Percentiles rank a stretch among this genome's conserved stretches.
These are phyloP conservation scores for Dermochelys coriacea DNA, from an alignment of 2,797 vertebrate genomes.

Conservation along the genomic window DNA sequence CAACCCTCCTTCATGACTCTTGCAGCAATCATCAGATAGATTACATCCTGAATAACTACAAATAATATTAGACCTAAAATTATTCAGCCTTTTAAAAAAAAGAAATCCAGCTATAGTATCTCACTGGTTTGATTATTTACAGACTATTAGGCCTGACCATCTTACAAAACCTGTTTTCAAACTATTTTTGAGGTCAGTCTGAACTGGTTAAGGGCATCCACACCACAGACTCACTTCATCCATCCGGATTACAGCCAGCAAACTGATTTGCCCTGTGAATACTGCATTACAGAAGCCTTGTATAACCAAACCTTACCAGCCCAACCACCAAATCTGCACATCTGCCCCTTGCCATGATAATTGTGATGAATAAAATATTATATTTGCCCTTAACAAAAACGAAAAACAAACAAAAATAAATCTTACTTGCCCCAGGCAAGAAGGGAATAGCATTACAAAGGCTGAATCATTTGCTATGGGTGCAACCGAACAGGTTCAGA, in stretches of 20 bases:
- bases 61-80: not conserved
- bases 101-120: rapidly evolving
- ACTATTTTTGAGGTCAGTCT: not conserved
- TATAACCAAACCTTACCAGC: not conserved
- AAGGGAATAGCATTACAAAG: not conserved
- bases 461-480: not conserved
- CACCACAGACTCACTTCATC: not conserved
- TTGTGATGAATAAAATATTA: not conserved
- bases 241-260: not conserved
- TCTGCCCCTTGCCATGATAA: not conserved
- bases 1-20: not conserved
- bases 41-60: not conserved
- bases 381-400: not conserved
- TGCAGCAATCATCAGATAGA: rapidly evolving
- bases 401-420: not conserved
- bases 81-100: not conserved
- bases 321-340: not conserved
- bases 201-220: not conserved
- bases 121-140: slow-evolving; percentile 19
- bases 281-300: not conserved
- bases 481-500: not conserved
- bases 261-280: not conserved
- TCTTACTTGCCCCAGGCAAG: not conserved
- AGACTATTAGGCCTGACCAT: rapidly evolving
- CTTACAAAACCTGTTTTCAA: slow-evolving; percentile 46